A percentile compares a stretch with the other conserved stretches of the same genome.
phyloP scores from a whole-genome alignment of 2,888 invertebrate genomes.

The Macrophya annulata region DNA sequence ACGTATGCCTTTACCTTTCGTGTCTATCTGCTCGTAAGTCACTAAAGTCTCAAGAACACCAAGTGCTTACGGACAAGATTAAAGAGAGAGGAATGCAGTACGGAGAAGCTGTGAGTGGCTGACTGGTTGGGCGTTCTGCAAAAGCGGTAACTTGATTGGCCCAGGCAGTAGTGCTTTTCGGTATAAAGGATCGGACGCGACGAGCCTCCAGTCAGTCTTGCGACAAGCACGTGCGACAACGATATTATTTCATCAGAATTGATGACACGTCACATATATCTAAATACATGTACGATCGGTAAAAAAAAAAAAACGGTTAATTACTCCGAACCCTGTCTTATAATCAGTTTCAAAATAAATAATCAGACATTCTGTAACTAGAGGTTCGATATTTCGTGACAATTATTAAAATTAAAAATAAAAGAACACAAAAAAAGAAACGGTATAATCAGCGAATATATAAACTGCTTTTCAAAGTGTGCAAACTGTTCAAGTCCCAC shows the following conservation, averaged over 20 bases:
- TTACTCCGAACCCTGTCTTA: neutral
- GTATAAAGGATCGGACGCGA: constrained; percentile 52
- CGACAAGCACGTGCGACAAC: neutral
- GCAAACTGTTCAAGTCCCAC: neutral
- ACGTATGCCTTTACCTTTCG: neutral
- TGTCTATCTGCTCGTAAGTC: neutral
- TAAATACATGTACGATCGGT: neutral
- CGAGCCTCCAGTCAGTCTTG: constrained; percentile 50
- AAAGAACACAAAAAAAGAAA: neutral
- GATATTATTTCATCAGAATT: neutral
- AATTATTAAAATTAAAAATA: neutral
- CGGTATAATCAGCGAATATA: neutral
- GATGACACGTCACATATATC: neutral
- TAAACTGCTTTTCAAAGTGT: neutral
- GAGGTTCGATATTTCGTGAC: neutral
- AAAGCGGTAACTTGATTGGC: constrained; percentile 35
- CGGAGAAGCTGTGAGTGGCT: neutral
- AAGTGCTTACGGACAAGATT: neutral
- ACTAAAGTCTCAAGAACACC: neutral
- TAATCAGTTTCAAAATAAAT: constrained; percentile 3
- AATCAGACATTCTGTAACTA: neutral
- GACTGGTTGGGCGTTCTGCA: constrained; percentile 22
- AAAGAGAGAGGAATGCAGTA: constrained; percentile 28
- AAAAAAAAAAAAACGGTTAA: neutral
- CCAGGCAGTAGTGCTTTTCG: constrained; percentile 5